These are phyloP conservation scores for Calephelis virginiensis DNA, from an alignment of 1,140 invertebrate species.

Conservation along the genomic window DNA sequence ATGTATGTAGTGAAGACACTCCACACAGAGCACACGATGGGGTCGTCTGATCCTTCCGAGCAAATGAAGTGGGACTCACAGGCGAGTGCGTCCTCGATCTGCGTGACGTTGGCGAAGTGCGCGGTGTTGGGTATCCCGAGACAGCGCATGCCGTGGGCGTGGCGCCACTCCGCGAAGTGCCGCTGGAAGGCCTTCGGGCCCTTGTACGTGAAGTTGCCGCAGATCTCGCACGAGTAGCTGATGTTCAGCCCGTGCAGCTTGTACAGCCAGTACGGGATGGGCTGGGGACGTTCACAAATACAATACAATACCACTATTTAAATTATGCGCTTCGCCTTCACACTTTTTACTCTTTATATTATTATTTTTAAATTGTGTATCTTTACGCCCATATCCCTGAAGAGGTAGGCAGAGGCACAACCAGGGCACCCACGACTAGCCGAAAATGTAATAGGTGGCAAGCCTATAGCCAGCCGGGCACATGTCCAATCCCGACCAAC, in stretches of 20 bases:
- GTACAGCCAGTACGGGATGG: constrained; percentile 97
- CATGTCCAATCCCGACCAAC: no score
- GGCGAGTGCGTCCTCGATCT: constrained; percentile 98
- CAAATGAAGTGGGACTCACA: constrained; percentile 79
- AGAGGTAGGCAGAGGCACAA: no score
- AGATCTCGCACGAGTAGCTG: constrained; percentile 99
- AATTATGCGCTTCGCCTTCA: no score
- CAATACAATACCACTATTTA: constrained; percentile 24
- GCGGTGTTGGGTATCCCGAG: constrained; percentile 99
- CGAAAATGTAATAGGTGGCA: no score
- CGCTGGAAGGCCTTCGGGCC: constrained; percentile 99
- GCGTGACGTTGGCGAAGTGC: constrained; percentile 99
- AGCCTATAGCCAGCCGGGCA: no score
- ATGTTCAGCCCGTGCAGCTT: constrained; percentile 99
- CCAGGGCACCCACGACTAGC: no score
- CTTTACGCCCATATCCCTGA: no score
- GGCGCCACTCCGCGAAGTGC: constrained; percentile 99
- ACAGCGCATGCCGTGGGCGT: constrained; percentile 99
- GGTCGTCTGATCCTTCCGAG: no score
- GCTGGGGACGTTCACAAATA: constrained; percentile 33
- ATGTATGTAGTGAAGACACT: no score
- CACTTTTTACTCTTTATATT: no score
- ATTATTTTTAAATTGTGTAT: no score
- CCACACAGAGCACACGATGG: no score
- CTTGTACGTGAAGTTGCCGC: constrained; percentile 99